Percentiles rank a stretch among this genome's conserved stretches.
Evolutionary conservation across 2,113 vertebrate genomes (phyloP).

Genomic region (Sterna hirundo): DNA sequence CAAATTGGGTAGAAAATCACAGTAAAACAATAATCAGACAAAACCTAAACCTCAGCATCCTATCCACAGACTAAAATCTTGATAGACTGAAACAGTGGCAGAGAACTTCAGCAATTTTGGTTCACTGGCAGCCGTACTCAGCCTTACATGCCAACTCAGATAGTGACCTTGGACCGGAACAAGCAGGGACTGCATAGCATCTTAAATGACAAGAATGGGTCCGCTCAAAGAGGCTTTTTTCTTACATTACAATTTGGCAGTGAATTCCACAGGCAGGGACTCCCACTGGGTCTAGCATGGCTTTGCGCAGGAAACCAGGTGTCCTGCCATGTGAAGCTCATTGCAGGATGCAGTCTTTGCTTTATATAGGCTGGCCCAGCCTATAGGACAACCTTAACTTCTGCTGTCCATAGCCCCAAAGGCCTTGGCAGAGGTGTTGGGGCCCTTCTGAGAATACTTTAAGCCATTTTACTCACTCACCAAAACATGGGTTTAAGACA

Average conservation of each 20-base stretch:
- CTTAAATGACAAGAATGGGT: background rate
- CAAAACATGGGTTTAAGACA: background rate
- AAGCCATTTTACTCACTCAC: background rate
- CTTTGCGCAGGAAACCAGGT: background rate
- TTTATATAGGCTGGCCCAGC: background rate
- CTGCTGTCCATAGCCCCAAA: background rate
- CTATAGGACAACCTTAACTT: background rate
- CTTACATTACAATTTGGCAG: background rate
- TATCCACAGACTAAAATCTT: background rate
- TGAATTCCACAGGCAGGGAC: background rate
- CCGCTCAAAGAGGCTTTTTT: background rate
- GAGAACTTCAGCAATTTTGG: background rate
- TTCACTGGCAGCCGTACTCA: background rate
- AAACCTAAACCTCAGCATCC: background rate
- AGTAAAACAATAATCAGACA: background rate
- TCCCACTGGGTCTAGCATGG: rapidly evolving
- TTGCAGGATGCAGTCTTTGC: background rate
- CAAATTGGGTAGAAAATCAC: background rate
- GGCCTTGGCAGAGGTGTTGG: background rate
- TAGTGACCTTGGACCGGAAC: background rate
- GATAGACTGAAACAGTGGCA: background rate
- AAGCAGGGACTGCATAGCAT: background rate
- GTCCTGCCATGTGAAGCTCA: background rate
- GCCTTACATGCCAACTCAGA: background rate
- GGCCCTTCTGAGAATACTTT: background rate